Conservation (phyloP, 2,888 invertebrate genomes). For the Nebria salina region DNA sequence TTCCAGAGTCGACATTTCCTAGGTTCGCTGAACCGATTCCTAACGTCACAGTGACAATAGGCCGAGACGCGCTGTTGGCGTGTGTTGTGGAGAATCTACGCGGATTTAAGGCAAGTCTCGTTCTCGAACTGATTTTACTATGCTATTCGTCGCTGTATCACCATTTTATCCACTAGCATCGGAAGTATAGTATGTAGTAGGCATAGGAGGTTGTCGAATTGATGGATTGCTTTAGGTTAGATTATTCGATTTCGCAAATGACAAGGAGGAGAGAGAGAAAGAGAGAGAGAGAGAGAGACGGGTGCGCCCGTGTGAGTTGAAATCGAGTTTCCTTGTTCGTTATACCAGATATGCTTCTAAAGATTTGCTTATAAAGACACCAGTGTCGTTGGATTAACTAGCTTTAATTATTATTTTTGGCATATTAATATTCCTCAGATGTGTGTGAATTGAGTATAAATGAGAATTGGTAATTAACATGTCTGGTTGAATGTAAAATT, state of each 20-base stretch:
- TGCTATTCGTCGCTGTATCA: not conserved
- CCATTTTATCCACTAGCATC: not conserved
- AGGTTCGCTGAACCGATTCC: slow-evolving; percentile 89
- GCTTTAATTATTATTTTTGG: not conserved
- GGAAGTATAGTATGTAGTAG: not conserved
- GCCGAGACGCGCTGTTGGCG: slow-evolving; percentile 85
- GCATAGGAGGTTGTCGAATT: slow-evolving; percentile 29
- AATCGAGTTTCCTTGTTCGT: slow-evolving; percentile 59
- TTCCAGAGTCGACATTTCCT: slow-evolving; percentile 68
- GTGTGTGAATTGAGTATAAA: no score
- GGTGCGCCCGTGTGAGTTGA: slow-evolving; percentile 49
- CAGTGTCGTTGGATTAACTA: not conserved
- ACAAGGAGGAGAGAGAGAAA: slow-evolving; percentile 53
- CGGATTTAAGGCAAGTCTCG: slow-evolving; percentile 78
- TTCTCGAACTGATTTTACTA: no score
- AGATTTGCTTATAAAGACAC: not conserved
- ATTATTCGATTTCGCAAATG: slow-evolving; percentile 59
- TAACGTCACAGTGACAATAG: slow-evolving; percentile 89
- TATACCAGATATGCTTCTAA: slow-evolving; percentile 26
- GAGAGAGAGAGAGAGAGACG: not conserved
- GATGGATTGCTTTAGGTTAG: slow-evolving; percentile 55
- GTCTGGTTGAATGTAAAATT: no score
- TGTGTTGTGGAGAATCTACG: slow-evolving; percentile 91
- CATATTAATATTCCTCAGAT: slow-evolving; percentile 44
- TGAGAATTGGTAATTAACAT: no score